These are phyloP conservation scores for Oeneis ivallda DNA, from an alignment of 2,888 invertebrate genomes.

Conservation along the genomic window DNA sequence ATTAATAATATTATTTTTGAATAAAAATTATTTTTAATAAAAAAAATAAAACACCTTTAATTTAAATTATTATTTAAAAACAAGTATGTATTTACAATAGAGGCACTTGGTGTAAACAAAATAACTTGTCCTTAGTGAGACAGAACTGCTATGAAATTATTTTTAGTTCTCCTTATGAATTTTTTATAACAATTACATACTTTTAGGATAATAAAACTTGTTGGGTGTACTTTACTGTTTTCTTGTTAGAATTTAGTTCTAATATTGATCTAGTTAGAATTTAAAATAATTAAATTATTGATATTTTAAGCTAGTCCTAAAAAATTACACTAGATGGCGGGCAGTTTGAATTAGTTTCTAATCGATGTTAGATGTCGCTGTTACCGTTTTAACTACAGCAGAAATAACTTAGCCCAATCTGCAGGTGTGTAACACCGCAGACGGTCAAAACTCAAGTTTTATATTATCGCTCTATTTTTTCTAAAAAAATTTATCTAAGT, in stretches of 20 bases:
- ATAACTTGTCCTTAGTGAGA: neutral
- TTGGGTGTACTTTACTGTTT: conserved; percentile 18
- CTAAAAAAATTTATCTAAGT: too few relatives aligned
- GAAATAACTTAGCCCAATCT: too few relatives aligned
- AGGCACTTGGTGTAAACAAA: too few relatives aligned
- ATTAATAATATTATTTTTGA: neutral
- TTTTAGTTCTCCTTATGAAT: too few relatives aligned
- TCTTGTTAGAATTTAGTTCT: conserved; percentile 1
- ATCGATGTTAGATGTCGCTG: conserved; percentile 5
- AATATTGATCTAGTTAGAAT: conserved; percentile 24
- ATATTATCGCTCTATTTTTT: too few relatives aligned
- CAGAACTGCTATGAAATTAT: too few relatives aligned
- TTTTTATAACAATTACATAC: neutral
- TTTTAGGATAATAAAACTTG: neutral
- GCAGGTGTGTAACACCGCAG: too few relatives aligned
- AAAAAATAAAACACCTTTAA: too few relatives aligned
- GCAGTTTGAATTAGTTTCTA: neutral
- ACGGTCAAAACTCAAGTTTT: too few relatives aligned
- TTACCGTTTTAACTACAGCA: neutral
- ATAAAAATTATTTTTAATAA: too few relatives aligned
- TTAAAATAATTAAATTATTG: conserved; percentile 33
- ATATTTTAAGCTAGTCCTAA: conserved; percentile 40
- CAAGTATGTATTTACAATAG: too few relatives aligned
- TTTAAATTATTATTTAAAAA: too few relatives aligned
- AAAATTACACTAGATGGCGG: conserved; percentile 43